Evolutionary conservation across 2,888 invertebrate species (phyloP).

Genomic region (Neoaliturus tenellus): DNA sequence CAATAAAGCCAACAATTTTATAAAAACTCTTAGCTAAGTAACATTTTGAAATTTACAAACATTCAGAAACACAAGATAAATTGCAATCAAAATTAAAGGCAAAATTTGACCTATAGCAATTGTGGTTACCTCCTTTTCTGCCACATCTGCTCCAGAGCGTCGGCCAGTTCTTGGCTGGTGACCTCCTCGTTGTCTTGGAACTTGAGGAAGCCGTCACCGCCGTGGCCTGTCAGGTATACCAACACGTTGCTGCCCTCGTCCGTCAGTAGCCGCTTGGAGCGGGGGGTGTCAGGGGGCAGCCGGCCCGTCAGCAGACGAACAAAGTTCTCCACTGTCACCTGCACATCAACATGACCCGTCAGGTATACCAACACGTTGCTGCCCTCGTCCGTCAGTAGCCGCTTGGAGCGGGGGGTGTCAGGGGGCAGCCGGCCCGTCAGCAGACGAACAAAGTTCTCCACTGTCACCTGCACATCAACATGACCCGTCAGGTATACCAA

Average conservation of each 20-base stretch:
- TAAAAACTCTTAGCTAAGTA: too few species aligned
- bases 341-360: not conserved
- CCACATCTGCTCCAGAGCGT: slow-evolving; percentile 99
- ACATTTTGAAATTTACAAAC: too few species aligned
- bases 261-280: slow-evolving; percentile 95
- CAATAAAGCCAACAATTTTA: too few species aligned
- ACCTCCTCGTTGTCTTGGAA: slow-evolving; percentile 99
- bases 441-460: slow-evolving; percentile 98
- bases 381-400: slow-evolving; percentile 95
- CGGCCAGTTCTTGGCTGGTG: slow-evolving; percentile 98
- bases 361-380: slow-evolving; percentile 83
- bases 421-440: slow-evolving; percentile 95
- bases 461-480: slow-evolving; percentile 93
- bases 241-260: slow-evolving; percentile 98
- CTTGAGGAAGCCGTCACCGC: slow-evolving; percentile 99
- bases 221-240: slow-evolving; percentile 97
- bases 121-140: slow-evolving; percentile 96
- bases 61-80: too few species aligned
- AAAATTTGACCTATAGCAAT: too few species aligned
- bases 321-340: slow-evolving; percentile 99
- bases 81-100: too few species aligned
- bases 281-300: slow-evolving; percentile 93
- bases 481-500: slow-evolving; percentile 97
- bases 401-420: slow-evolving; percentile 96
- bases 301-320: slow-evolving; percentile 96